phyloP scores from a whole-genome alignment of 2,888 invertebrate species.

The Pandemis corylana region DNA sequence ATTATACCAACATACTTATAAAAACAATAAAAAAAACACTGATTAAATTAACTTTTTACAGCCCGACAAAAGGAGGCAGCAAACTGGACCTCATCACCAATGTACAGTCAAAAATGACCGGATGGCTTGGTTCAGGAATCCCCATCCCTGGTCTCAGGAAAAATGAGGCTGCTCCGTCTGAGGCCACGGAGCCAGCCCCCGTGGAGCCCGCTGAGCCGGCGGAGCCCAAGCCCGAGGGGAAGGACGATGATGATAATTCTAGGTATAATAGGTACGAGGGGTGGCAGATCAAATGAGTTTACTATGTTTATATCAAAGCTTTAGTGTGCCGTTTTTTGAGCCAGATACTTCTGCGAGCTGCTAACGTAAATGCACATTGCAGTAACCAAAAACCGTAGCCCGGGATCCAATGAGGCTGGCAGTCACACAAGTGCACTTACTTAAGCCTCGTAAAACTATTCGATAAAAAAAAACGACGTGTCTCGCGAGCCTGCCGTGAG shows the following conservation, averaged over 20 bases:
- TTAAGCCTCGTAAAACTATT: too few relatives aligned
- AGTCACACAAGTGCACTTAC: too few relatives aligned
- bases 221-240: slow-evolving; percentile 73
- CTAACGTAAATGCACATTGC: too few relatives aligned
- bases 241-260: slow-evolving; percentile 95
- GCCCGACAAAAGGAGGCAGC: slow-evolving; percentile 89
- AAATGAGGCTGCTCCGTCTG: slow-evolving; percentile 84
- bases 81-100: slow-evolving; percentile 93
- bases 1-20: too few relatives aligned
- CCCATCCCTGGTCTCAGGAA: slow-evolving; percentile 91
- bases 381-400: too few relatives aligned
- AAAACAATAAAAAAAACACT: too few relatives aligned
- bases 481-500: too few relatives aligned
- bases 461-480: too few relatives aligned
- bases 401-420: too few relatives aligned
- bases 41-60: slow-evolving; percentile 55
- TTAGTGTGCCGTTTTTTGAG: slow-evolving; percentile 44
- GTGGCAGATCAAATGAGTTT: slow-evolving; percentile 83
- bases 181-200: slow-evolving; percentile 69
- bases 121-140: slow-evolving; percentile 92
- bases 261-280: slow-evolving; percentile 91
- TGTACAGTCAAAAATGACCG: slow-evolving; percentile 94
- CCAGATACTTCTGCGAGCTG: neutral
- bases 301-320: slow-evolving; percentile 51
- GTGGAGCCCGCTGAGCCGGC: slow-evolving; percentile 73